Percentiles rank a stretch among this genome's conserved stretches.
Conservation (phyloP, 2,113 vertebrate genomes). For the Anguilla rostrata region DNA sequence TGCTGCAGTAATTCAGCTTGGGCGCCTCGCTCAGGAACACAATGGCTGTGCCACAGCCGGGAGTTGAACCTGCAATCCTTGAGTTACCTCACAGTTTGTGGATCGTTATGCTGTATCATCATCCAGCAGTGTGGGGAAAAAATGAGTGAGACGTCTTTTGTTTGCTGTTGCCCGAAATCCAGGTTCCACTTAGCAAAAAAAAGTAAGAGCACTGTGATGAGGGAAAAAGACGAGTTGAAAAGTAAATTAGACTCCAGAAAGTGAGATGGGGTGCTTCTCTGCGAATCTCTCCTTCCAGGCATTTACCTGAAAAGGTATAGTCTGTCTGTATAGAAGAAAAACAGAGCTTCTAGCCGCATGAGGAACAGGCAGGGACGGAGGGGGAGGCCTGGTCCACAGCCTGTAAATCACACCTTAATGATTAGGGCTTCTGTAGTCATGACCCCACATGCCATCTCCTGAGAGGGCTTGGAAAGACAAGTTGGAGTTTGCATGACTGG, state of each 20-base stretch:
- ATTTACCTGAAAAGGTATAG: background rate
- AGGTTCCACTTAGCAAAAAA: background rate
- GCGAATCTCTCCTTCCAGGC: background rate
- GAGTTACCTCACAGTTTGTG: too few species aligned
- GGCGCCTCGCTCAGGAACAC: background rate
- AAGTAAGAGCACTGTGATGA: background rate
- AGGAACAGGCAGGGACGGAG: background rate
- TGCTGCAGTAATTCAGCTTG: background rate
- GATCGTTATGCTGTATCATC: too few species aligned
- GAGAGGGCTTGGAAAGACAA: too few species aligned
- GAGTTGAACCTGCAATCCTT: too few species aligned
- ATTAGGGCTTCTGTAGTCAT: background rate
- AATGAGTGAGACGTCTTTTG: background rate
- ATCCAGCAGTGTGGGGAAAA: background rate
- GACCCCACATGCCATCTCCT: too few species aligned
- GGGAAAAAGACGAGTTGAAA: background rate
- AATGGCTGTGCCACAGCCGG: too few species aligned
- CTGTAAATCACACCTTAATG: background rate
- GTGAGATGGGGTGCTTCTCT: background rate
- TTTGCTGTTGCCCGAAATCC: background rate
- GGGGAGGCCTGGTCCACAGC: background rate
- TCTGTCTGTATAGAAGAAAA: background rate
- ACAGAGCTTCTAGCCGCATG: background rate
- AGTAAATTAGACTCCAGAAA: background rate
- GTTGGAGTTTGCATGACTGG: too few species aligned